These are phyloP conservation scores for Lepidonotus clava DNA, from an alignment of 2,888 invertebrate genomes.

Conservation along the genomic window DNA sequence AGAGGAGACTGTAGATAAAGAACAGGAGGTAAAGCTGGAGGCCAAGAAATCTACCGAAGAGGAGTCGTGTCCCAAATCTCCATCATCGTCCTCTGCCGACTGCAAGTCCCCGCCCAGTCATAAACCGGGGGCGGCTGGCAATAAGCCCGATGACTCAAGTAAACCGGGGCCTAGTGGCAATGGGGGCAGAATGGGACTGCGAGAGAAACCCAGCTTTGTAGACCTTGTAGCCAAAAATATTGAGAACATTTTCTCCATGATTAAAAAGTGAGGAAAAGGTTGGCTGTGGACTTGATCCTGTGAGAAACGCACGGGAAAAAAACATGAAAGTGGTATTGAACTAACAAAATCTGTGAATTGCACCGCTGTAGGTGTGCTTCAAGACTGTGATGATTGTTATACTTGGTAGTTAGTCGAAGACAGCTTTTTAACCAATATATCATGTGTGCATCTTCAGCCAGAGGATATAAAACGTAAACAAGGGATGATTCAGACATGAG, in stretches of 20 bases:
- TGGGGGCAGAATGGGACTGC: background rate
- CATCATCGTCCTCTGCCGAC: background rate
- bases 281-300: background rate
- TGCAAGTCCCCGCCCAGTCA: background rate
- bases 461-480: slow-evolving; percentile 33
- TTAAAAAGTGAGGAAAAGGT: slow-evolving; percentile 50
- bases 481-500: slow-evolving; percentile 21
- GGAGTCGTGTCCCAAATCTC: background rate
- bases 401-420: slow-evolving; percentile 31
- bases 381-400: slow-evolving; percentile 52
- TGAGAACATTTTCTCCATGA: slow-evolving; percentile 68
- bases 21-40: background rate
- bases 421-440: slow-evolving; percentile 29
- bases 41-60: background rate
- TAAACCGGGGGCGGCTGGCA: background rate
- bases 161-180: background rate
- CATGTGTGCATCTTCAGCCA: slow-evolving; percentile 50
- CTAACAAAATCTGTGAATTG: slow-evolving; percentile 12
- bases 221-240: slow-evolving; percentile 74
- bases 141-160: slow-evolving; percentile 5
- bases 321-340: background rate
- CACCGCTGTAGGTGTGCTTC: slow-evolving; percentile 42
- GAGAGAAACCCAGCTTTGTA: slow-evolving; percentile 70
- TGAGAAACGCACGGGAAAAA: background rate
- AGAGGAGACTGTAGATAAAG: background rate